Percentiles rank a stretch among this genome's conserved stretches.
These are phyloP conservation scores for Centroberyx gerrardi DNA, from an alignment of 2,797 vertebrate genomes.

Conservation along the genomic window DNA sequence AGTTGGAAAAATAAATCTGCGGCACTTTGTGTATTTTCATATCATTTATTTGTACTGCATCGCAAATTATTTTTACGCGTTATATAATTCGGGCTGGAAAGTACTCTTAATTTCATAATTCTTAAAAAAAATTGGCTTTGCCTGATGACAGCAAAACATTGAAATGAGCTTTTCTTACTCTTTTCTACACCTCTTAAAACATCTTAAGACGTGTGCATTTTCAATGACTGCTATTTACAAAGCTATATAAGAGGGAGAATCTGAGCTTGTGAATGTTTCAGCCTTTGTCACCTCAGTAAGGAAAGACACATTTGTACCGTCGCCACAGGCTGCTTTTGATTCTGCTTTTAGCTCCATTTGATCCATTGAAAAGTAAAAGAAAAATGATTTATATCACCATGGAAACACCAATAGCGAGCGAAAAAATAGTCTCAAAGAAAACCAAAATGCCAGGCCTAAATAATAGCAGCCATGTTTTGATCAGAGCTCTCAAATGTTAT, in stretches of 20 bases:
- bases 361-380: slow-evolving; percentile 63
- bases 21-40: slow-evolving; percentile 52
- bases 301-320: slow-evolving; percentile 32
- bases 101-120: background rate
- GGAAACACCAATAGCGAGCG: slow-evolving; percentile 65
- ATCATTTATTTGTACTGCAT: slow-evolving; percentile 42
- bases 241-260: background rate
- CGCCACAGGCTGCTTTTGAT: slow-evolving; percentile 48
- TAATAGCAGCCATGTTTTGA: slow-evolving; percentile 48
- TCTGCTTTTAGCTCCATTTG: slow-evolving; percentile 66
- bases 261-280: slow-evolving; percentile 1
- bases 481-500: slow-evolving; percentile 48
- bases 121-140: too few species aligned
- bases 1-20: slow-evolving; percentile 60
- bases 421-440: slow-evolving; percentile 54
- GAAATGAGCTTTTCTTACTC: too few species aligned
- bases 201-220: too few species aligned
- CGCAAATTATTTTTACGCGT: slow-evolving; percentile 42
- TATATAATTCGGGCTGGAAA: slow-evolving; percentile 14
- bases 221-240: too few species aligned
- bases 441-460: slow-evolving; percentile 41
- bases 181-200: too few species aligned
- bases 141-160: too few species aligned
- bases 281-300: background rate
- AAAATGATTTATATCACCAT: slow-evolving; percentile 75